Conservation (phyloP, 2,113 vertebrate genomes). For the Aythya baeri region DNA sequence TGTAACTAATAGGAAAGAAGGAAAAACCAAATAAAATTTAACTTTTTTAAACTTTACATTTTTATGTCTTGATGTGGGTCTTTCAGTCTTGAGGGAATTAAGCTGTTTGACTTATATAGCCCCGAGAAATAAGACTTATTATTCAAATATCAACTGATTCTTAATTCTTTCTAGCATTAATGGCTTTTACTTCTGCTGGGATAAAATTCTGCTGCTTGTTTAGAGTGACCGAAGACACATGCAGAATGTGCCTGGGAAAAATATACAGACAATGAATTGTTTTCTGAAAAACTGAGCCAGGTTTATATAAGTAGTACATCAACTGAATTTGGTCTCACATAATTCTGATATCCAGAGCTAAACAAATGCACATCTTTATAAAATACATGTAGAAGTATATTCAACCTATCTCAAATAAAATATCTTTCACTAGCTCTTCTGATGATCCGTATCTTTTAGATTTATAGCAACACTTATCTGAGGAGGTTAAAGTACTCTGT, state of each 20-base stretch:
- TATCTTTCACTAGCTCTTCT: not conserved
- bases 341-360: not conserved
- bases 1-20: not conserved
- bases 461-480: not conserved
- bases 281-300: conserved; percentile 15
- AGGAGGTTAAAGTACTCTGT: not conserved
- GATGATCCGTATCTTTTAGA: not conserved
- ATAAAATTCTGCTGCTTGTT: conserved; percentile 3
- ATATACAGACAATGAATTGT: not conserved
- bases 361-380: not conserved
- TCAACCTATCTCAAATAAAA: not conserved
- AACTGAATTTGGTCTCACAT: not conserved
- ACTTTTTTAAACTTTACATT: not conserved
- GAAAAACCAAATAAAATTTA: not conserved
- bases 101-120: not conserved
- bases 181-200: not conserved
- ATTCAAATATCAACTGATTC: not conserved
- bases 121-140: not conserved
- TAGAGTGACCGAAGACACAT: not conserved
- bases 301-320: not conserved
- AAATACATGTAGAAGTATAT: not conserved
- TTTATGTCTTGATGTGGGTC: not conserved
- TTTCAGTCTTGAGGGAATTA: conserved; percentile 7
- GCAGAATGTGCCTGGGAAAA: not conserved
- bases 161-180: not conserved